Conservation (phyloP, 2,888 invertebrate species). For the Synanthedon andrenaeformis region DNA sequence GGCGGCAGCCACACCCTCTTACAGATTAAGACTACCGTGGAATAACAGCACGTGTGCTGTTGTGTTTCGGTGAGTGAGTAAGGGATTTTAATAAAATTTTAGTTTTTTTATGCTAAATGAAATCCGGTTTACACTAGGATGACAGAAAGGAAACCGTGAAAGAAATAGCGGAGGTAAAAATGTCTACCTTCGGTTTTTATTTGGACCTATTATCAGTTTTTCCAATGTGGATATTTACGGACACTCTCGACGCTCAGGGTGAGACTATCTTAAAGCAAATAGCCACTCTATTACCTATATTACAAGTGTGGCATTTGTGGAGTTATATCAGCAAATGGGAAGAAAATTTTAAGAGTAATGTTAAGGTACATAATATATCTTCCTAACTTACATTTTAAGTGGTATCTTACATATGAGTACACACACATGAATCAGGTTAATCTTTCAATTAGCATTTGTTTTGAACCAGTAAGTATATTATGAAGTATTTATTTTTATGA, state of each 20-base stretch:
- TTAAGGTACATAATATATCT: slow-evolving; percentile 26
- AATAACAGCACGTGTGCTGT: too few relatives aligned
- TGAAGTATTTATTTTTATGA: too few relatives aligned
- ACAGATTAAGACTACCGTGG: too few relatives aligned
- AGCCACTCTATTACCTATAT: slow-evolving; percentile 34
- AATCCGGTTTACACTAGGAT: slow-evolving; percentile 24
- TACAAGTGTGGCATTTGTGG: slow-evolving; percentile 62
- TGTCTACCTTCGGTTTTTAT: slow-evolving; percentile 53
- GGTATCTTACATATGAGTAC: too few relatives aligned
- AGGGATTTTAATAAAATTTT: too few relatives aligned
- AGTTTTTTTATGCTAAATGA: too few relatives aligned
- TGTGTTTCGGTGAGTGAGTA: too few relatives aligned
- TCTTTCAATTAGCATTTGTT: too few relatives aligned
- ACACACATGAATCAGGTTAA: too few relatives aligned
- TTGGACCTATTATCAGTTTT: slow-evolving; percentile 55
- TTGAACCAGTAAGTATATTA: too few relatives aligned
- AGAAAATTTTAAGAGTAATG: slow-evolving; percentile 32
- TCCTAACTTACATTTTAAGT: not conserved
- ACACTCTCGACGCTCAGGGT: slow-evolving; percentile 39
- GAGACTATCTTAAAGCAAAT: slow-evolving; percentile 36
- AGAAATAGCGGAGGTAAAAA: slow-evolving; percentile 56
- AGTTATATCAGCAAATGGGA: slow-evolving; percentile 46
- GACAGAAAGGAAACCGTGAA: slow-evolving; percentile 40
- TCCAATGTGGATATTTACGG: slow-evolving; percentile 47
- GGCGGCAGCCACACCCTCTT: too few relatives aligned